Evolutionary conservation across 2,797 vertebrate species (phyloP).

Genomic region (Sebastes steindachneri): DNA sequence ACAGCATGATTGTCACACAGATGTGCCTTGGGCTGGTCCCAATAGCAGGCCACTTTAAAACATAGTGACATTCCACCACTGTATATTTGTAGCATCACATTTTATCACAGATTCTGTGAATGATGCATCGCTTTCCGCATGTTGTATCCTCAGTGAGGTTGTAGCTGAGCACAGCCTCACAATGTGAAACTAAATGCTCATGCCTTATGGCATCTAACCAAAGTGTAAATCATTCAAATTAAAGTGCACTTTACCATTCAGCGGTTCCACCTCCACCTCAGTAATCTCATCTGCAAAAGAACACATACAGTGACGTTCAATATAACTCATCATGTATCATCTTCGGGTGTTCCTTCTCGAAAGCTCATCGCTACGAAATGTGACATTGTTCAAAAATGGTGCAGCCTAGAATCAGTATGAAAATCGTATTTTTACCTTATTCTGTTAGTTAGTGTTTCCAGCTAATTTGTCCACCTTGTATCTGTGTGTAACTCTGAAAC

Average conservation of each 20-base stretch:
- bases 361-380: not conserved
- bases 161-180: not conserved
- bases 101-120: not conserved
- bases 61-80: not conserved
- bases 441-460: not conserved
- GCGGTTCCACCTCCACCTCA: constrained; percentile 81
- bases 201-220: not conserved
- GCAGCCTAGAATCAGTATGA: not conserved
- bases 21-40: not conserved
- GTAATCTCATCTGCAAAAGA: constrained; percentile 66
- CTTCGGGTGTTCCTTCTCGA: not conserved
- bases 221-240: not conserved
- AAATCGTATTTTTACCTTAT: not conserved
- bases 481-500: not conserved
- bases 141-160: not conserved
- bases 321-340: not conserved
- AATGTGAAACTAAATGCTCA: not conserved
- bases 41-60: not conserved
- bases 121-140: not conserved
- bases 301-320: constrained; percentile 1
- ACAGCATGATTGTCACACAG: not conserved
- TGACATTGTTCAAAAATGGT: not conserved
- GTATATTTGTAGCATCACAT: not conserved
- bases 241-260: constrained; percentile 77
- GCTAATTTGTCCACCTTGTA: not conserved